Evolutionary conservation across 1,140 invertebrate species (phyloP).

Genomic region (Pogonognathellus flavescens): DNA sequence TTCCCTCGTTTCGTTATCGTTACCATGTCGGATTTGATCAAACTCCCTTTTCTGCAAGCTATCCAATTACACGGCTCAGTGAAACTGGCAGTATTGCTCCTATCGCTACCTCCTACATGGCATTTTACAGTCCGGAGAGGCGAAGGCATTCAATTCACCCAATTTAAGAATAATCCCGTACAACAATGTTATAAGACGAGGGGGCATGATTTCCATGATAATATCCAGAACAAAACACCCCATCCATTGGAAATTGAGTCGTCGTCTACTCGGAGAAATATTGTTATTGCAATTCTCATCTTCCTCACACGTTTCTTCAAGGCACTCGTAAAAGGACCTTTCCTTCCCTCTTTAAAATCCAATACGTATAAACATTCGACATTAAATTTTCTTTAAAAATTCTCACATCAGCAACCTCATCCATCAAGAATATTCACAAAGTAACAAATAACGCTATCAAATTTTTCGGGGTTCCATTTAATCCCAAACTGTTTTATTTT

Average conservation of each 20-base stretch:
- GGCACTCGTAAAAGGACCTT: background rate
- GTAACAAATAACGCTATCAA: no score
- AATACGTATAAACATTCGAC: background rate
- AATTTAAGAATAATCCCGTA: slow-evolving; percentile 64
- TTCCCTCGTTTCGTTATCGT: slow-evolving; percentile 65
- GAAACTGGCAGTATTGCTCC: slow-evolving; percentile 65
- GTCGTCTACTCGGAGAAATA: slow-evolving; percentile 59
- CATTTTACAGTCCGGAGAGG: slow-evolving; percentile 58
- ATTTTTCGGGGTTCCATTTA: no score
- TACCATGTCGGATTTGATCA: slow-evolving; percentile 67
- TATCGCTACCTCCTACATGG: slow-evolving; percentile 57
- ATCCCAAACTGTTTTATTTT: no score
- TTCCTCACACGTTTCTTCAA: background rate
- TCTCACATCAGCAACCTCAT: no score
- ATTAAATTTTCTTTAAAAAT: no score
- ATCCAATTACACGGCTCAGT: slow-evolving; percentile 67
- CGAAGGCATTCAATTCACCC: slow-evolving; percentile 61
- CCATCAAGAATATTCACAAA: no score
- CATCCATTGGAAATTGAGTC: slow-evolving; percentile 63
- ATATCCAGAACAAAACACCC: slow-evolving; percentile 62
- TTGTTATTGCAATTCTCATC: slow-evolving; percentile 35
- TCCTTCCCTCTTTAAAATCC: background rate
- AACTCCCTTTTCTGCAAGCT: slow-evolving; percentile 67
- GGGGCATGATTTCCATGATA: slow-evolving; percentile 66
- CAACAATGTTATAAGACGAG: slow-evolving; percentile 62